Evolutionary conservation across 2,888 invertebrate species (phyloP), one percentile per base, ranked within the genome.

Genomic region (Pyralis farinalis): DNA sequence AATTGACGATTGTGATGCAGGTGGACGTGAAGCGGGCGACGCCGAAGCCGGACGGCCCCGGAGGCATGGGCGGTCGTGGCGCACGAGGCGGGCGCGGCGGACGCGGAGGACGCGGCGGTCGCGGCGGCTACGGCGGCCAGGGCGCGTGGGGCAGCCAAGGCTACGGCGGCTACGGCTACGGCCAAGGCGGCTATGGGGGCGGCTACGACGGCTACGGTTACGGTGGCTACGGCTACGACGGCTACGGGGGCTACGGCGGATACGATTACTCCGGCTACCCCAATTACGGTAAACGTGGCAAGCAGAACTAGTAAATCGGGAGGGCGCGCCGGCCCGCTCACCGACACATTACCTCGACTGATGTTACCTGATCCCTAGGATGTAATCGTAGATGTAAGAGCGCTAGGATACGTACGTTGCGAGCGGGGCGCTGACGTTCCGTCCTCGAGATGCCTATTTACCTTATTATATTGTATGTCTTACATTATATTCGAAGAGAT

Each of bases 1-100:
- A n/a, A 7, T 21, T 33, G 4, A 9, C 7, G 10, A 21, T 6
- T 10, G 9, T 25, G 7, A 10, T 59, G 36, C 71, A 94, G 94
- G 96, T 97, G 44, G 98, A 98, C 82, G 97, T 98, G 28, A 98
- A 98, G 87, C 95, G 97, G 71, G 98, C 98, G 34, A 97, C 97
- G 39, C 97, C 97, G 7, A 97, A 96, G 80, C 95, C 95, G 1
- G 96, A 96, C 59, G 92, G 93, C 11, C 91, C 93, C 34, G 93
- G 94, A 10, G 93, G 93, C 40, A 86, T 91, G 64, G 90, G 93
- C 22, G 91, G 91, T 31, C 92, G 94, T 12, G 92, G 94, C 0
- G 87, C 90, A 0, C 88, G 93, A 9, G 92, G 93, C 0, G 91
- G 93, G 20, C 85, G 94, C 7, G 93, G 94, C 25, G 91, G 91